Evolutionary conservation across 2,888 invertebrate species (phyloP), one percentile per base, ranked within the genome.

Genomic region (Gryllus longicercus): DNA sequence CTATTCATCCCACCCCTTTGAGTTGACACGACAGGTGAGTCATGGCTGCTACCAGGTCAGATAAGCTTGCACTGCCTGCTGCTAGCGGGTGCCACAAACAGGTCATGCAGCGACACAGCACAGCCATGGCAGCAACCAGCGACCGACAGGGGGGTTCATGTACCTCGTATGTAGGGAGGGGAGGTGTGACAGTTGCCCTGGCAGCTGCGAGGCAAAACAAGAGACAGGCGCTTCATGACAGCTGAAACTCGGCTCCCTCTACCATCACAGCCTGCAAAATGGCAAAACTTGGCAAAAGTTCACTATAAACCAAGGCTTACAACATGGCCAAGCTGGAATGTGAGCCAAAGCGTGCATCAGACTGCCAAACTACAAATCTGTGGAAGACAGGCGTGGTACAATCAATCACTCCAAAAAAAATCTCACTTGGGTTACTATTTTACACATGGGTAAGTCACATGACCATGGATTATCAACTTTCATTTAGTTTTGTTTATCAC

Each of bases 81-180:
- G 63, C 63, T 63, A 63, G 63, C 63, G 63, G 63, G 63, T 63
- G 63, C 63, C 63, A 63, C 63, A 63, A 63, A 63, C 63, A 63
- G 74, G 50, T 25, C 50, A 77, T 79, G 79, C 76, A 79, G 51
- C 51, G 38, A 14, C 63, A 63, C 63, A 63, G 63, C 63, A 63
- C 63, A 63, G 63, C 63, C 63, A 63, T 63, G 63, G 63, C 63
- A 63, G 63, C 63, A 63, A 63, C 63, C 63, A 63, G 63, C 63
- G 63, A 63, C 63, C 11, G 63, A 63, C 63, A 63, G 63, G 63
- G 86, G 86, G 85, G 85, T 86, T 85, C 85, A 87, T 87, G 88
- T 92, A 92, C 92, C 92, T 92, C 92, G 89, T 86, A 90, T 89
- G 90, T 92, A 92, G 87, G 92, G 91, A 86, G 91, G 91, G 88